A percentile compares a stretch with the other conserved stretches of the same genome.
These are phyloP conservation scores for Oxygymnocypris stewartii DNA, from an alignment of 2,113 vertebrate genomes.

Conservation along the genomic window DNA sequence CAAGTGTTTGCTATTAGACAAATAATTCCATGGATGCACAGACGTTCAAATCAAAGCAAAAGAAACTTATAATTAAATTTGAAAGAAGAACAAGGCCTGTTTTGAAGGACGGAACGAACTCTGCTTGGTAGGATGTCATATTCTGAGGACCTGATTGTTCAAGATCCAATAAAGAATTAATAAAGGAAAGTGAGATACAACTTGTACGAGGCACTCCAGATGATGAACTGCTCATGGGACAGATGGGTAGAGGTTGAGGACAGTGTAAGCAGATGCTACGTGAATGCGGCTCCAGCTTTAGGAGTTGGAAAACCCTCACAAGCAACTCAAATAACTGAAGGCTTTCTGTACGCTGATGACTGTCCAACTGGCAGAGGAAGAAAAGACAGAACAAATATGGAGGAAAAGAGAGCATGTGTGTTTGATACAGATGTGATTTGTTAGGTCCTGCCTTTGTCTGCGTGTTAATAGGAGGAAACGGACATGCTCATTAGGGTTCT, in stretches of 20 bases:
- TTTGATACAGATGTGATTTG: constrained; percentile 43
- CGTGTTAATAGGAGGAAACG: constrained; percentile 35
- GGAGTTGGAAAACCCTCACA: constrained; percentile 35
- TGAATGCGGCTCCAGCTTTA: constrained; percentile 32
- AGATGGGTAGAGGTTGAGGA: constrained; percentile 36
- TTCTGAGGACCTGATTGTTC: neutral
- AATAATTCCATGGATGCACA: neutral
- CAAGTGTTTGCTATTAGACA: neutral
- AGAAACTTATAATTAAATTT: neutral
- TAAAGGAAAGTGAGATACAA: constrained; percentile 14
- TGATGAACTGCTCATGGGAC: constrained; percentile 27
- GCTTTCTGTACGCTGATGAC: constrained; percentile 29
- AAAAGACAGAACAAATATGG: constrained; percentile 35
- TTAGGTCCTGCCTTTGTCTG: constrained; percentile 35
- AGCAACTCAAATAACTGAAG: constrained; percentile 42
- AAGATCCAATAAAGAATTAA: constrained; percentile 4
- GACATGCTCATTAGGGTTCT: constrained; percentile 12
- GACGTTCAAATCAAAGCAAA: constrained; percentile 17
- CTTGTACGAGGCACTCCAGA: constrained; percentile 25
- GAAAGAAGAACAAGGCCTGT: neutral
- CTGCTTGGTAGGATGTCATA: neutral
- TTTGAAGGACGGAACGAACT: neutral
- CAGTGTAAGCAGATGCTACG: constrained; percentile 12
- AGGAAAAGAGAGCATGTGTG: constrained; percentile 35
- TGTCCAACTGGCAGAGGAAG: constrained; percentile 44